phyloP scores from a whole-genome alignment of 1,140 invertebrate species.

The Drosophila trapezifrons region DNA sequence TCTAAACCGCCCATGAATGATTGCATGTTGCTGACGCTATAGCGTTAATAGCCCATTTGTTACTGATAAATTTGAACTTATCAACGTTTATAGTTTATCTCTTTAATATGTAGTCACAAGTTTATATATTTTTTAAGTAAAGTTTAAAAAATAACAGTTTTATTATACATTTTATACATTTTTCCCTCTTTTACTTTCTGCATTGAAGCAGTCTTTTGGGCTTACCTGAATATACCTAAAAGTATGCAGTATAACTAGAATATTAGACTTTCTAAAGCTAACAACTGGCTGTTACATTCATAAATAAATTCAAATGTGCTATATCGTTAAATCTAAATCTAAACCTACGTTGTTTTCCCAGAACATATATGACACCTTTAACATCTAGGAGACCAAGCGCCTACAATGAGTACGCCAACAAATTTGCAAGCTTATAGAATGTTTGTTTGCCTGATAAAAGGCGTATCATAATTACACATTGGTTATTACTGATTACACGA shows the following conservation, averaged over 20 bases:
- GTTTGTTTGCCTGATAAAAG: conserved; percentile 13
- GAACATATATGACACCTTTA: conserved; percentile 5
- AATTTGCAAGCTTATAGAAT: conserved; percentile 2
- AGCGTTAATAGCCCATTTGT: no score
- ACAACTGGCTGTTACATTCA: neutral
- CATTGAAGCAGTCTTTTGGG: neutral
- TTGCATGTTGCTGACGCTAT: no score
- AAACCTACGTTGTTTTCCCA: neutral
- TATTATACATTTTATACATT: neutral
- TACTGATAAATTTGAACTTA: no score
- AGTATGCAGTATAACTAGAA: conserved; percentile 1
- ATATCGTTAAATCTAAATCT: no score
- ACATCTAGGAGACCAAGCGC: neutral
- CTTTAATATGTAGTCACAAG: neutral
- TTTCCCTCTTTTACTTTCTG: neutral
- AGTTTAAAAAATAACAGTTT: neutral
- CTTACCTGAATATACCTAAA: neutral
- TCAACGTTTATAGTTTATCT: no score
- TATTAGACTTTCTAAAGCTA: neutral
- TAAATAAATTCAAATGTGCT: neutral
- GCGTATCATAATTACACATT: conserved; percentile 27
- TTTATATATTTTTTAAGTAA: neutral
- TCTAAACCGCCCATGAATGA: no score
- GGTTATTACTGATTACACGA: conserved; percentile 41
- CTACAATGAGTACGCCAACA: neutral